Percentiles rank a stretch among this genome's conserved stretches.
phyloP scores from a whole-genome alignment of 2,797 vertebrate species.

The Eulemur albifrons region DNA sequence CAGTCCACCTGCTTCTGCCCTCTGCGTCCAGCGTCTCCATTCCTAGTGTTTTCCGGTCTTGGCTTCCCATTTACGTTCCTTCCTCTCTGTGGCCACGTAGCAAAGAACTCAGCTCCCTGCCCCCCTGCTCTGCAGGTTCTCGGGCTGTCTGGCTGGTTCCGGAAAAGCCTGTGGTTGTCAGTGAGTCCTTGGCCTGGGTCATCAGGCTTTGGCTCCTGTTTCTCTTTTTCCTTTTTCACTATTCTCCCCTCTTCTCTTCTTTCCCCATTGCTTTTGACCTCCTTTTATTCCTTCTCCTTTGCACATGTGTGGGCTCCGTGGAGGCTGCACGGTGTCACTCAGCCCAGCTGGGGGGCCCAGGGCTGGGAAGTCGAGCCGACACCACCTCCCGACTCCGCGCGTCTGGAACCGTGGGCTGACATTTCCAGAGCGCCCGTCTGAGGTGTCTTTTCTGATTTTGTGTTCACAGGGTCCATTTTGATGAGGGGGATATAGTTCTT shows the following conservation, averaged over 20 bases:
- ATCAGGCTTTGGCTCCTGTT: no score
- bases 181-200: not conserved
- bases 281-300: not conserved
- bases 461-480: conserved; percentile 32
- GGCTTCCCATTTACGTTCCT: not conserved
- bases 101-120: accelerated
- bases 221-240: not conserved
- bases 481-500: not conserved
- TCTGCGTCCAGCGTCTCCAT: not conserved
- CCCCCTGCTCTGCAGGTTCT: no score
- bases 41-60: not conserved
- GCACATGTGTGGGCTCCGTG: not conserved
- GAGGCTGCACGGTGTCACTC: not conserved
- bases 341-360: not conserved
- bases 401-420: not conserved
- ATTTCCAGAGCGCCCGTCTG: conserved; percentile 34
- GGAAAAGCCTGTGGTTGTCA: not conserved
- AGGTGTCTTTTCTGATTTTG: conserved; percentile 19
- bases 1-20: not conserved
- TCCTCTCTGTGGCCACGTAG: not conserved
- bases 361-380: not conserved
- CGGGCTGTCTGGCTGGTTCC: not conserved
- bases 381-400: not conserved
- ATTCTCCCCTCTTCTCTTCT: not conserved
- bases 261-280: not conserved